A percentile compares a stretch with the other conserved stretches of the same genome.
Evolutionary conservation across 2,113 vertebrate genomes (phyloP).

Genomic region (Grammomys surdaster): DNA sequence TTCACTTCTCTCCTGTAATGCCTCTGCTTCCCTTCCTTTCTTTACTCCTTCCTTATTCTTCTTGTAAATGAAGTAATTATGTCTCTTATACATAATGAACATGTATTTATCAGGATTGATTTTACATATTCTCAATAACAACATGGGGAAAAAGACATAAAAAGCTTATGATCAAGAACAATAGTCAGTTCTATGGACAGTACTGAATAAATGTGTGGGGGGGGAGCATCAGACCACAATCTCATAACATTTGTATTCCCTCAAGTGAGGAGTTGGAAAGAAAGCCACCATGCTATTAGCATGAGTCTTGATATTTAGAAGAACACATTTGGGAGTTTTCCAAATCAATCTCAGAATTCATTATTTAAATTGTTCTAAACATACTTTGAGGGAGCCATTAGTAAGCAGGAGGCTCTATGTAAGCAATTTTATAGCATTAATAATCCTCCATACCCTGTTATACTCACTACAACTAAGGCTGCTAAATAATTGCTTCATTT

Average conservation of each 20-base stretch:
- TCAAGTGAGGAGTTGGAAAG: background rate
- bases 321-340: background rate
- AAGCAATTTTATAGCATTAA: constrained; percentile 61
- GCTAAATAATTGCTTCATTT: constrained; percentile 77
- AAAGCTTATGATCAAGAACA: background rate
- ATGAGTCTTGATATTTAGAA: background rate
- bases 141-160: background rate
- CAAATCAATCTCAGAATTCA: constrained; percentile 15
- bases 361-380: constrained; percentile 52
- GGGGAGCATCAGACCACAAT: background rate
- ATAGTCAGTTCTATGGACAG: background rate
- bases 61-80: background rate
- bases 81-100: background rate
- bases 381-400: background rate
- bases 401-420: constrained; percentile 34
- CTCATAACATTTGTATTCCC: background rate
- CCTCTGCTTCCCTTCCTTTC: background rate
- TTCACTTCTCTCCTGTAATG: background rate
- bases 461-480: constrained; percentile 46
- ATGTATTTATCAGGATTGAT: background rate
- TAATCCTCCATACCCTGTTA: constrained; percentile 49
- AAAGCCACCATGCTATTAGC: background rate
- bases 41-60: background rate
- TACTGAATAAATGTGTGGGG: accelerated
- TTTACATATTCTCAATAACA: background rate